These are phyloP conservation scores for Chrysogorgia sp. DNA, from an alignment of 92 coral and sea anemone species.

Conservation along the genomic window DNA sequence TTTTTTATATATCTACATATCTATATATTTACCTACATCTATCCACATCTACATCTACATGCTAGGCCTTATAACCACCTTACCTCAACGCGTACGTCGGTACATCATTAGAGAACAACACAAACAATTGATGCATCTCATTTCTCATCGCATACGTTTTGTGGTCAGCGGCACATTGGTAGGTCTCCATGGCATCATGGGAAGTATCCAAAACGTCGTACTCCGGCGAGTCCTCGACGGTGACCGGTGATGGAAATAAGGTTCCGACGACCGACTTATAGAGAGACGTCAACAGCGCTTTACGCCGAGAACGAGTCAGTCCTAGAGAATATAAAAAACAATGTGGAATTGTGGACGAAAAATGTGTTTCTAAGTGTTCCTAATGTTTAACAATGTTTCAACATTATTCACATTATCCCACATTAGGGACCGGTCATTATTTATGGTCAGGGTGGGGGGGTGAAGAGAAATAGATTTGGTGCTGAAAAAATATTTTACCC, in stretches of 20 bases:
- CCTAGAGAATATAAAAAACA: conserved; percentile 7
- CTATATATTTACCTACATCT: too few relatives aligned
- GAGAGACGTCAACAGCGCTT: conserved; percentile 74
- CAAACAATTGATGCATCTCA: conserved; percentile 80
- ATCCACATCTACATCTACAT: not conserved
- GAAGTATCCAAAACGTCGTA: conserved; percentile 29
- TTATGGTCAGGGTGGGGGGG: too few relatives aligned
- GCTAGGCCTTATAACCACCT: conserved; percentile 8
- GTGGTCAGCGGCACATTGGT: conserved; percentile 79
- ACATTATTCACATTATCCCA: too few relatives aligned
- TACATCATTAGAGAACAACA: conserved; percentile 76
- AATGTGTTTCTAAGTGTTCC: too few relatives aligned
- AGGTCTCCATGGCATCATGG: conserved; percentile 96
- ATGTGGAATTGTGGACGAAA: not conserved
- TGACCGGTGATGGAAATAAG: conserved; percentile 69
- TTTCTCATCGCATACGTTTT: conserved; percentile 91
- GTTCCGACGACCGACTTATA: conserved; percentile 91
- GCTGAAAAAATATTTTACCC: too few relatives aligned
- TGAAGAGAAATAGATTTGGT: too few relatives aligned
- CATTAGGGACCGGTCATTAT: too few relatives aligned
- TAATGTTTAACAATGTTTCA: too few relatives aligned
- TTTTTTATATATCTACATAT: too few relatives aligned
- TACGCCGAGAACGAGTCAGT: conserved; percentile 71
- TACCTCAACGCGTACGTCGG: conserved; percentile 92
- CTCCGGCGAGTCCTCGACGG: conserved; percentile 3